These are phyloP conservation scores for Theropithecus gelada DNA, from an alignment of 2,113 vertebrate genomes.

Conservation along the genomic window DNA sequence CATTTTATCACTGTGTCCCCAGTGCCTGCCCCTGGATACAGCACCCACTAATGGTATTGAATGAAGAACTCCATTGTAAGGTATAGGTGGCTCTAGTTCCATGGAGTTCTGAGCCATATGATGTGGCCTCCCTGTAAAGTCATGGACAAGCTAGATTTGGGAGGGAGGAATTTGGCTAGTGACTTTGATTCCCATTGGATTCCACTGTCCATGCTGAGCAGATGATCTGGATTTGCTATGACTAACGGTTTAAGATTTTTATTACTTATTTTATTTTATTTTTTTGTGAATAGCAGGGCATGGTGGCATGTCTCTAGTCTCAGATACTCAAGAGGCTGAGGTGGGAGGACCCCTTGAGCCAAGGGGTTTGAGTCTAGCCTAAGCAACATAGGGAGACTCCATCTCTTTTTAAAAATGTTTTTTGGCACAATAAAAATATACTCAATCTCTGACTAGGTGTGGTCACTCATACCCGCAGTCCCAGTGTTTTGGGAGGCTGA, in stretches of 20 bases:
- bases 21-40: too few species aligned
- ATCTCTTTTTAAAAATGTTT: background rate
- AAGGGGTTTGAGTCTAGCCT: background rate
- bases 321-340: background rate
- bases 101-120: background rate
- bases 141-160: background rate
- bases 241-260: background rate
- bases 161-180: background rate
- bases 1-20: background rate
- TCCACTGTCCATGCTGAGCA: background rate
- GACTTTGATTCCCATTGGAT: background rate
- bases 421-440: background rate
- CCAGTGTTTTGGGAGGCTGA: background rate
- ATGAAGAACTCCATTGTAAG: background rate
- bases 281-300: background rate
- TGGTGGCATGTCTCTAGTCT: background rate
- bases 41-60: background rate
- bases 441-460: background rate
- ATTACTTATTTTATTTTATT: background rate
- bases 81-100: rapidly evolving
- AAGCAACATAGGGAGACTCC: background rate
- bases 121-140: background rate
- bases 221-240: background rate
- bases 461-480: background rate
- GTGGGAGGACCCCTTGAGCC: background rate